Evolutionary conservation across 2,113 vertebrate species (phyloP), one percentile per base, ranked within the genome.

Genomic region (Proteles cristata): DNA sequence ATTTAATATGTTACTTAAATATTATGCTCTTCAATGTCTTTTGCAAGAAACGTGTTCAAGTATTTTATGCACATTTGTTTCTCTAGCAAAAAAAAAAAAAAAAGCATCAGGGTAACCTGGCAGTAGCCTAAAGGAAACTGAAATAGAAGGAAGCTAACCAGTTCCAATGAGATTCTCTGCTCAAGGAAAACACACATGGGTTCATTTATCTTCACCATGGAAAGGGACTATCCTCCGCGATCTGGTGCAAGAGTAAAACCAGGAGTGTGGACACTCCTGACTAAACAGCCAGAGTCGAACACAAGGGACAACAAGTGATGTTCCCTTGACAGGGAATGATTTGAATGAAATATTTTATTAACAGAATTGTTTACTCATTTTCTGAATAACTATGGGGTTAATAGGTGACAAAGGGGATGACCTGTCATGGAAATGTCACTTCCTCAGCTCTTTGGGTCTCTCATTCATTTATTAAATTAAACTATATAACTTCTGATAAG

Each of bases 401-500:
- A 84, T 16, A 76, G 77, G 69, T 50, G n/a, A 69, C 66, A 89
- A 58, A 88, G 28, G 12, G 33, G 7, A 91, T 76, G 74, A 55
- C 53, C 23, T 39, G 68, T 61, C 94, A 96, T 26, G 66, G 76
- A 97, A 91, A 81, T 86, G 66, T 50, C 58, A 91, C 23, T 58
- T 96, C 83, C 61, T 96, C 71, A 43, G 81, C 61, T 28, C 17
- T 19, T 25, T 39, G 12, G 28, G 21, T 35, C 19, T 33, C 39
- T 89, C 83, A 69, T 39, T 80, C 88, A 93, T 58, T 88, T 93
- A 65, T 69, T 92, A 63, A 84, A 93, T 92, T 63, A 55, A 55
- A 90, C 84, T 58, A n/a, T 71, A 17, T 80, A 91, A 81, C 35
- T 85, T 83, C 21, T 28, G 55, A 31, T 79, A 90, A 96, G 58